Conservation (phyloP, 2,888 invertebrate genomes). For the Papilio gigon region DNA sequence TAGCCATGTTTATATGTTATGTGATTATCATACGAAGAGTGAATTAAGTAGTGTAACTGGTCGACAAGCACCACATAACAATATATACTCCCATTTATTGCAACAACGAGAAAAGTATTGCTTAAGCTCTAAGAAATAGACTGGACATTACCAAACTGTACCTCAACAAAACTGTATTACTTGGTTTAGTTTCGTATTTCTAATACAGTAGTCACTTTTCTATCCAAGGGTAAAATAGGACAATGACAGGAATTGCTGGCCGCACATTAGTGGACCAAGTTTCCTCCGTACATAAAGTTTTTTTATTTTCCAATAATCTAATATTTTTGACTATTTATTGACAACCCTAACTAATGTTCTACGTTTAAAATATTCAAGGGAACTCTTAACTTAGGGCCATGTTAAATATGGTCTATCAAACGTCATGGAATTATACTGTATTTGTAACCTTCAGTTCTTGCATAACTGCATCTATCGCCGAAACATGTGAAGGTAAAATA, state of each 20-base stretch:
- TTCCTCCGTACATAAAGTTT: too few relatives aligned
- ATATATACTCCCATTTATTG: slow-evolving; percentile 29
- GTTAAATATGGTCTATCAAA: not conserved
- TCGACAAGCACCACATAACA: slow-evolving; percentile 15
- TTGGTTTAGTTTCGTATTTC: not conserved
- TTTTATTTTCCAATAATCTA: too few relatives aligned
- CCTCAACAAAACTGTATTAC: not conserved
- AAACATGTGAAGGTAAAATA: not conserved
- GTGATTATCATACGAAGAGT: slow-evolving; percentile 29
- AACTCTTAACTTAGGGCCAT: not conserved
- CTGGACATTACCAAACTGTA: not conserved
- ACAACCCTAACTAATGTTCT: not conserved
- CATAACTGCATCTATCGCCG: slow-evolving; percentile 13
- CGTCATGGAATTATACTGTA: slow-evolving; percentile 25
- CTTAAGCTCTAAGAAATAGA: not conserved
- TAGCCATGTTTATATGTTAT: slow-evolving; percentile 11
- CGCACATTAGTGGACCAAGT: too few relatives aligned
- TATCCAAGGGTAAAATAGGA: too few relatives aligned
- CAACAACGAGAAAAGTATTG: not conserved
- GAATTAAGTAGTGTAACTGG: not conserved
- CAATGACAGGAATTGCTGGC: too few relatives aligned
- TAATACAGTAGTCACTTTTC: too few relatives aligned
- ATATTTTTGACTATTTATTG: not conserved
- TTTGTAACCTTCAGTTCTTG: slow-evolving; percentile 12
- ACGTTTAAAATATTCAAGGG: too few relatives aligned